phyloP scores from a whole-genome alignment of 2,113 vertebrate species.

The Cinclus mexicanus region DNA sequence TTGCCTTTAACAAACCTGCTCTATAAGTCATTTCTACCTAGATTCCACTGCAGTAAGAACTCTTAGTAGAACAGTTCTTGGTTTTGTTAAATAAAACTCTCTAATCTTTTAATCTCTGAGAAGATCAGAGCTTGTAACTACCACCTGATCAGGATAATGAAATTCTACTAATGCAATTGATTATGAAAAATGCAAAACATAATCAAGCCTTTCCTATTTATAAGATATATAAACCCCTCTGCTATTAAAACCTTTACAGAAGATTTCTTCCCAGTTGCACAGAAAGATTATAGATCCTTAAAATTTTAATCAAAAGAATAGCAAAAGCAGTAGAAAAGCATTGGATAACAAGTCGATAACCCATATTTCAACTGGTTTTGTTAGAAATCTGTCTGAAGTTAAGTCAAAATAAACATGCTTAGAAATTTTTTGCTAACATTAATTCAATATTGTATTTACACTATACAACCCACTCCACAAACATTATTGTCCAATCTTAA shows the following conservation, averaged over 20 bases:
- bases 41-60: not conserved
- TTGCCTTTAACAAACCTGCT: not conserved
- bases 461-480: not conserved
- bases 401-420: not conserved
- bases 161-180: slow-evolving; percentile 10
- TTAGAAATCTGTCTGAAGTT: not conserved
- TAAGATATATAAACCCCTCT: not conserved
- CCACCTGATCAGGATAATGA: slow-evolving; percentile 52
- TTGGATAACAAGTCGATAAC: not conserved
- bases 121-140: slow-evolving; percentile 44
- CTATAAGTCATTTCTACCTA: not conserved
- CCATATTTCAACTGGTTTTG: not conserved
- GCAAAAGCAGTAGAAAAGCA: not conserved
- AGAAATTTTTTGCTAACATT: not conserved
- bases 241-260: not conserved
- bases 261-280: not conserved
- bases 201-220: not conserved
- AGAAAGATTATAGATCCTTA: not conserved
- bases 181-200: not conserved
- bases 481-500: not conserved
- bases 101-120: slow-evolving; percentile 61
- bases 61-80: not conserved
- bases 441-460: not conserved
- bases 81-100: slow-evolving; percentile 2
- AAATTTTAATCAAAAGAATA: not conserved